Conservation (phyloP, 2,797 vertebrate genomes). For the Petrocephalus schoutedeni region DNA sequence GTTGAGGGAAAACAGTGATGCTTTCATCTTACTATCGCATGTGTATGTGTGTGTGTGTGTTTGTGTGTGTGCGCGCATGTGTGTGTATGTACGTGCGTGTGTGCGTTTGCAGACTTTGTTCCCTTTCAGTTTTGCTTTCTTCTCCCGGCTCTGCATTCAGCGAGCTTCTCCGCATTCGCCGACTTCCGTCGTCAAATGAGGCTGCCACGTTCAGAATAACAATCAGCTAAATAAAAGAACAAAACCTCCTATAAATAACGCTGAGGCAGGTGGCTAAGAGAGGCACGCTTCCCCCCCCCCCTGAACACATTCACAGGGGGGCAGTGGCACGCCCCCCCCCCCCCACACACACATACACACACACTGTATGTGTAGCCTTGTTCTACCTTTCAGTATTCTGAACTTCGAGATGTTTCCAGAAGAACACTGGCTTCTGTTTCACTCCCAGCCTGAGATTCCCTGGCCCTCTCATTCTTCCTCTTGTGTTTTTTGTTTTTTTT, state of each 20-base stretch:
- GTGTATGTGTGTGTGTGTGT: constrained; percentile 31
- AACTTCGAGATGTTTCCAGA: constrained; percentile 73
- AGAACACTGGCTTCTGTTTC: constrained; percentile 74
- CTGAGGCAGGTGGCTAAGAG: constrained; percentile 18
- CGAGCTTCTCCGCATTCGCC: constrained; percentile 69
- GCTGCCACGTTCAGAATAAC: constrained; percentile 52
- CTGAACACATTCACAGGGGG: background rate
- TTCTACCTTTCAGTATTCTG: constrained; percentile 89
- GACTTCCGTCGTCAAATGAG: constrained; percentile 75
- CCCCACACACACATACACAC: constrained; percentile 63
- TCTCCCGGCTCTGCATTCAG: constrained; percentile 62
- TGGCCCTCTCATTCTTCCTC: constrained; percentile 30
- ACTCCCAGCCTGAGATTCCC: constrained; percentile 69
- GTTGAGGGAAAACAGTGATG: constrained; percentile 64
- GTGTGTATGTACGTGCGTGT: constrained; percentile 24
- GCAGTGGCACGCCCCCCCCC: constrained; percentile 32
- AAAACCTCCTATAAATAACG: constrained; percentile 35
- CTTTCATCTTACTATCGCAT: constrained; percentile 34
- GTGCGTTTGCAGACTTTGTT: constrained; percentile 39
- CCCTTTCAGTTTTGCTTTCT: constrained; percentile 39
- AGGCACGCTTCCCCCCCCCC: background rate
- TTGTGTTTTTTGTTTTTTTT: constrained; percentile 42
- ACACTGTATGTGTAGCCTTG: constrained; percentile 80
- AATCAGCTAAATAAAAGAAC: constrained; percentile 48
- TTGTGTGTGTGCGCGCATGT: constrained; percentile 28